These are phyloP conservation scores for Albula glossodonta DNA, from an alignment of 2,113 vertebrate genomes.

Conservation along the genomic window DNA sequence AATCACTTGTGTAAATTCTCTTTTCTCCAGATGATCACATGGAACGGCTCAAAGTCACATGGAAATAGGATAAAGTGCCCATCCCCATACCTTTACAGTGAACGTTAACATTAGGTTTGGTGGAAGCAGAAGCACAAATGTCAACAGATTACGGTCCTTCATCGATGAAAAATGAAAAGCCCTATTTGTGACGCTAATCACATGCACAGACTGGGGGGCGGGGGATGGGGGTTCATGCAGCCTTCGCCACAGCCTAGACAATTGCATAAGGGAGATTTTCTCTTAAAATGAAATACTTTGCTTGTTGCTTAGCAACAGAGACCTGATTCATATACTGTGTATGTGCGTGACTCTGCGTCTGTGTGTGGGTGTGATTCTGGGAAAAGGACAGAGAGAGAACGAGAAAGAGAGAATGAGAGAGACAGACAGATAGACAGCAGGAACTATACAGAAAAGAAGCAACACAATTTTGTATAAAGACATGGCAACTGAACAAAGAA, in stretches of 20 bases:
- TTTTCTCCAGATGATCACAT: slow-evolving; percentile 6
- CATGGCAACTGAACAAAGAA: background rate
- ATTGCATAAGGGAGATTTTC: slow-evolving; percentile 62
- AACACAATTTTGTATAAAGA: background rate
- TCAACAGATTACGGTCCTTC: slow-evolving; percentile 50
- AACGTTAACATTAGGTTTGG: background rate
- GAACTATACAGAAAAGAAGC: background rate
- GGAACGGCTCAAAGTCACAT: background rate
- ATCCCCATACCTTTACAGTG: background rate
- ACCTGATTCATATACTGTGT: slow-evolving; percentile 60
- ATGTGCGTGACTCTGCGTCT: slow-evolving; percentile 62
- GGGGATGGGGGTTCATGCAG: slow-evolving; percentile 43
- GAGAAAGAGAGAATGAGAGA: slow-evolving; percentile 23
- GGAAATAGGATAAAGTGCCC: slow-evolving; percentile 1
- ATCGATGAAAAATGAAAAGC: slow-evolving; percentile 48
- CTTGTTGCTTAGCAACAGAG: slow-evolving; percentile 72
- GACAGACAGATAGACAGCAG: background rate
- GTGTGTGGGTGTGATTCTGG: slow-evolving; percentile 50
- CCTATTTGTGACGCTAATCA: slow-evolving; percentile 52
- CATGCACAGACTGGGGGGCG: slow-evolving; percentile 48
- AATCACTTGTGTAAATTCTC: background rate
- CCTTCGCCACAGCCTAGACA: slow-evolving; percentile 55
- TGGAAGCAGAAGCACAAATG: slow-evolving; percentile 30
- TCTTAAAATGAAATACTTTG: slow-evolving; percentile 62
- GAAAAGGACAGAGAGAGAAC: slow-evolving; percentile 36